Base-by-base conservation (phyloP, 2,888 invertebrate species). In the Oasisia sp. region DNA sequence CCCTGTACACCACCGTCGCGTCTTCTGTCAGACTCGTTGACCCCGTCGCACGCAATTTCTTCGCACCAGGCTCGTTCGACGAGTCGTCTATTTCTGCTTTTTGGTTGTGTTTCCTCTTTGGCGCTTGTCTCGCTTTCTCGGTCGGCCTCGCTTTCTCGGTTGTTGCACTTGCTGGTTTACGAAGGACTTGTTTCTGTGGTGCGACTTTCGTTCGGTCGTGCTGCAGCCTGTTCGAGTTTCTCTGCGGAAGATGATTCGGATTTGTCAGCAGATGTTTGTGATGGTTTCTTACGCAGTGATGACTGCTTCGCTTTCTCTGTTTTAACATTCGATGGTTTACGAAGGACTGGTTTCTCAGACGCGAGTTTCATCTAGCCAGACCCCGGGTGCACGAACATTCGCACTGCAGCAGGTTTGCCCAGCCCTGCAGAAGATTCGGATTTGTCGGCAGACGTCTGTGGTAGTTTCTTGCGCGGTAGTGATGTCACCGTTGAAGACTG, bases 51-150 rank as follows among this genome's bases (percentile, higher is more conserved):
- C 74, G 74, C 74, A n/a, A 74, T 74, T 27, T 74, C 74, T 74
- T 74, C 74, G 74, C 27, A n/a, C 19, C 7, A 74, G 74, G 74
- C 74, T 19, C 74, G 74, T n/a, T 74, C 74, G 74, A 0, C 74
- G 74, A 74, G 74, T 74, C 74, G n/a, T 74, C 74, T 27, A 74
- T 19, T 74, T 74, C 74, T 74, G 38, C 74, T 5, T 74, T 74
- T 74, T 38, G 38, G 38, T 38, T n/a, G n/a, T 27, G 58, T 27
- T 58, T 58, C 19, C 58, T 9, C 58, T 74, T 74, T 74, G 27
- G 74, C 7, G 74, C 74, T 74, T 74, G 74, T 74, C 74, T 74
- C n/a, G 74, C n/a, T 74, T 74, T 74, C 74, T n/a, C 74, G 74
- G 74, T 50, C 14, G 50, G 50, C 0, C 14, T 50, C 74, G n/a